These are phyloP conservation scores for Drosophila oshimai DNA, from an alignment of 1,140 invertebrate species.

Conservation along the genomic window DNA sequence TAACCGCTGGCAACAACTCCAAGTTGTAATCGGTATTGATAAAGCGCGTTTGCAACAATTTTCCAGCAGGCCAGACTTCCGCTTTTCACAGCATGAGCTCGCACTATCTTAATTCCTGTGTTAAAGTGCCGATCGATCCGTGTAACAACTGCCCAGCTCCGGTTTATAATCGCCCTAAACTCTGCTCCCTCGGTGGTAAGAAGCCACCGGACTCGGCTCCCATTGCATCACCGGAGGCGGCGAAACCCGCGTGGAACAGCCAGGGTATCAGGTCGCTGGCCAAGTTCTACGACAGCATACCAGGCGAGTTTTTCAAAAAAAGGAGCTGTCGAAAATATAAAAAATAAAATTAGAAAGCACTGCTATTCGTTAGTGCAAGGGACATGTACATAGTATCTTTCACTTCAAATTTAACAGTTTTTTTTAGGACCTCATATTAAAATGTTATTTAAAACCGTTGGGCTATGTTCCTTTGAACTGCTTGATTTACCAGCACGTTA, in stretches of 20 bases:
- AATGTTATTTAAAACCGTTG: too few species aligned
- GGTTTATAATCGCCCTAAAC: conserved; percentile 71
- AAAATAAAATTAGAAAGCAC: too few species aligned
- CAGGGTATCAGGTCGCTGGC: conserved; percentile 69
- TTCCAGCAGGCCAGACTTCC: conserved; percentile 6
- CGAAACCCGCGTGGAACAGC: conserved; percentile 36
- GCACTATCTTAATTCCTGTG: conserved; percentile 70
- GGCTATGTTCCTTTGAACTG: too few species aligned
- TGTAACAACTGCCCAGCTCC: conserved; percentile 81
- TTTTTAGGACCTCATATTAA: too few species aligned
- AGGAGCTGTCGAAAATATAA: too few species aligned
- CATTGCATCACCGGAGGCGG: neutral
- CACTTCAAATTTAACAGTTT: too few species aligned
- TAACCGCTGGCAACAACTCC: conserved; percentile 61
- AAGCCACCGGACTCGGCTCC: conserved; percentile 6
- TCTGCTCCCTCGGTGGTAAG: conserved; percentile 58
- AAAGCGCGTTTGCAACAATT: conserved; percentile 56
- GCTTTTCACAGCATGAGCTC: conserved; percentile 47
- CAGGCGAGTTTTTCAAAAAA: conserved; percentile 48
- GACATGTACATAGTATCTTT: too few species aligned
- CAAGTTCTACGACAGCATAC: conserved; percentile 82
- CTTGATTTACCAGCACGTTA: too few species aligned
- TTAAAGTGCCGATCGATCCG: conserved; percentile 79
- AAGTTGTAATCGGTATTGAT: conserved; percentile 60
- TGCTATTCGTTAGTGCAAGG: too few species aligned